Conservation (phyloP, 2,113 vertebrate genomes). For the Thalassoma bifasciatum region DNA sequence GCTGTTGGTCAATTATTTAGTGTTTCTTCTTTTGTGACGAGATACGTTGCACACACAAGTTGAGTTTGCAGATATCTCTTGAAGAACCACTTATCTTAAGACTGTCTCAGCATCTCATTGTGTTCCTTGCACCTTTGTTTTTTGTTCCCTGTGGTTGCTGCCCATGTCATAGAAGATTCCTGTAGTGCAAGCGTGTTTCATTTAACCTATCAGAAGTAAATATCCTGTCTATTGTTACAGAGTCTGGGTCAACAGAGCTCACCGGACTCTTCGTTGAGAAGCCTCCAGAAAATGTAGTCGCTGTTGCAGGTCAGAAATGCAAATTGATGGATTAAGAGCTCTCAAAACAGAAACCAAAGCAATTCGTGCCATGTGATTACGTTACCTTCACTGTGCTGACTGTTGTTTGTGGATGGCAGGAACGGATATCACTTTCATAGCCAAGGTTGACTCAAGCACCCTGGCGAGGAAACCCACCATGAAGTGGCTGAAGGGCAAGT, state of each 20-base stretch:
- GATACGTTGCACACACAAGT: neutral
- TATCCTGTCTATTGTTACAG: slow-evolving; percentile 48
- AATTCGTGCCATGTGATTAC: neutral
- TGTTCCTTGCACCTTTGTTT: slow-evolving; percentile 20
- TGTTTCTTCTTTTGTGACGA: neutral
- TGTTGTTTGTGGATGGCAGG: slow-evolving; percentile 75
- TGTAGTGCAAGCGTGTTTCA: neutral
- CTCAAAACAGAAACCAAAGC: neutral
- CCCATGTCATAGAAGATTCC: neutral
- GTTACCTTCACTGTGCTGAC: neutral
- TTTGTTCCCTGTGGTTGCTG: slow-evolving; percentile 2
- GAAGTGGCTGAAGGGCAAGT: slow-evolving; percentile 95
- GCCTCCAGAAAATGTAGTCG: slow-evolving; percentile 62
- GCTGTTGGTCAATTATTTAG: neutral
- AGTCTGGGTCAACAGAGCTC: slow-evolving; percentile 70
- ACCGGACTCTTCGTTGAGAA: slow-evolving; percentile 84
- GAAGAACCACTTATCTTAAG: neutral
- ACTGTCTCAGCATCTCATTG: neutral
- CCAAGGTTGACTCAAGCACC: slow-evolving; percentile 85
- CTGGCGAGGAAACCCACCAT: slow-evolving; percentile 83
- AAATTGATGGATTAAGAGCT: neutral
- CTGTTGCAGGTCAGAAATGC: slow-evolving; percentile 75
- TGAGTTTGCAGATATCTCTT: neutral
- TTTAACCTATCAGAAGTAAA: neutral
- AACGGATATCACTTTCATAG: slow-evolving; percentile 70